Evolutionary conservation across 1,140 invertebrate species (phyloP), one percentile per base, ranked within the genome.

Genomic region (Dolichoris vasculosae): DNA sequence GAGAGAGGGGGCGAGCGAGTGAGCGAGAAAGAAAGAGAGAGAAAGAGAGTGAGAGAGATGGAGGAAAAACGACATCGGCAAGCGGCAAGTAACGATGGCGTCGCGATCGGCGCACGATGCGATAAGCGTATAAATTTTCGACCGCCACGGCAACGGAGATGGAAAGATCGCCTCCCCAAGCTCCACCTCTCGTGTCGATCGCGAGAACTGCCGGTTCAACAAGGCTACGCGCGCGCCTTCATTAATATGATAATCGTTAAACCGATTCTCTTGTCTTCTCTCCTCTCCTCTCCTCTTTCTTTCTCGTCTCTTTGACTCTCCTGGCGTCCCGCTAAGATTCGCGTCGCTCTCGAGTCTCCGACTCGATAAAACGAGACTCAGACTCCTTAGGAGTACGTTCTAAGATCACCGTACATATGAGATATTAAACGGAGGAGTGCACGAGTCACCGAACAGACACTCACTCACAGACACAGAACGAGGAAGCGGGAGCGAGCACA

Each of bases 211-310:
- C 38, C 69, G 17, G 6, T 23, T n/a, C 38, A 84, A 63, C 86
- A 80, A 88, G 87, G 55, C 63, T 87, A 80, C n/a, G 71, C 83
- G 80, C 87, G 87, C 86, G 86, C 86, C 84, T 89, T 89, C 89
- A 89, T 91, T 87, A 90, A 90, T 90, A 90, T 88, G 90, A 90
- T 89, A 89, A 91, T 90, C 88, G 87, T 87, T 83, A 76, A 43
- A 40, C 30, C 64, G 80, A 69, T 69, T 38, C 32, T 82, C 80
- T 38, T 80, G 48, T 48, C 79, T 32, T 23, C 77, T 51, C 35
- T 17, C 43, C 48, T 15, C 55, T 30, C 46, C 75, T 82, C 77
- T 77, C 67, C 77, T 69, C 77, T 67, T 64, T 83, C 48, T 30
- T 81, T 69, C 79, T 86, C 73, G 35, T 67, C 40, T 40, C 35